Evolutionary conservation across 92 coral and sea anemone species (phyloP), one percentile per base, ranked within the genome.

Genomic region (Paragorgia papillata): DNA sequence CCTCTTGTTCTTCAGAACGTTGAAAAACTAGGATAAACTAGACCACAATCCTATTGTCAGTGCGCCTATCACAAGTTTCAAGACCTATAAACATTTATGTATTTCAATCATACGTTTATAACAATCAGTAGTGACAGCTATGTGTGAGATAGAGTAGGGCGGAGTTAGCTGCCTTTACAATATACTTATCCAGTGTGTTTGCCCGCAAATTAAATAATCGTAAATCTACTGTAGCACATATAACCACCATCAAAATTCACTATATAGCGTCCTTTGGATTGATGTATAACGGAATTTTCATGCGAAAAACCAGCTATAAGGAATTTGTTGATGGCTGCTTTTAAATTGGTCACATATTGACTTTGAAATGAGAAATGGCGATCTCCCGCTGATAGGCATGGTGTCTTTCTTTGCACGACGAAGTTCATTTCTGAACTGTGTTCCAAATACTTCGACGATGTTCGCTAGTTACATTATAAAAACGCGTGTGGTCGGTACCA

Each of bases 161-260:
- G 71, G 71, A 32, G 71, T 35, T 9, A 12, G 71, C n/a, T 35
- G 71, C n/a, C 18, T 7, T 24, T 64, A n/a, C 37, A 28, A 9
- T 21, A 37, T 9, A 7, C 53, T 46, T 7, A 46, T 46, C n/a
- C 53, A 17, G 28, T 31, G 2, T 64, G 71, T 64, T 64, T 34
- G 71, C 54, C 51, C 71, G 30, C 51, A 64, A 34, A 64, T 64
- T 64, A 64, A 64, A 32, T 64, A 64, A 49, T 49, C 48, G 35
- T 24, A 64, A 32, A 37, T 14, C 35, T 32, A 37, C 71, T 37
- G 24, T 64, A 37, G 50, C 48, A 37, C n/a, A n/a, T n/a, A n/a
- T 24, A 0, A 7, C n/a, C 71, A 29, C 48, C 30, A 15, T 64
- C 48, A 64, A 64, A n/a, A 0, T 3, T 64, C 19, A 22, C 51